These are phyloP conservation scores for Propithecus perrieri DNA, from an alignment of 2,797 vertebrate species.

Conservation along the genomic window DNA sequence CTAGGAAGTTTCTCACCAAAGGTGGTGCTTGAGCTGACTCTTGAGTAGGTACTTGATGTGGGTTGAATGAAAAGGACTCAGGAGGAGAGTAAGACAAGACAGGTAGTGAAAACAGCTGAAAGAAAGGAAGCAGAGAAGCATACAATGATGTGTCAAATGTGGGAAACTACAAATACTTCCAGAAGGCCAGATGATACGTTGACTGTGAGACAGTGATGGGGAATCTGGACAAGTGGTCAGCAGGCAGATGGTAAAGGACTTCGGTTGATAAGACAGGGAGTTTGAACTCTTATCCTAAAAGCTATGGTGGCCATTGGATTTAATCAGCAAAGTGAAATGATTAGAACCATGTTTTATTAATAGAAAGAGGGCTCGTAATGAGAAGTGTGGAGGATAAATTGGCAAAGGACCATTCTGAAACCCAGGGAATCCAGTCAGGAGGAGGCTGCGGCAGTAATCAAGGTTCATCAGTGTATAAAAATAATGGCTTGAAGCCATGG, in stretches of 20 bases:
- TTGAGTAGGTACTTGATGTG: not conserved
- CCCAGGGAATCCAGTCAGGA: not conserved
- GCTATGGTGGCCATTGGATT: not conserved
- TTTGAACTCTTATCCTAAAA: not conserved
- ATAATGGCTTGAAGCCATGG: not conserved
- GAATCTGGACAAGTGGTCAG: not conserved
- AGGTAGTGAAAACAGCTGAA: not conserved
- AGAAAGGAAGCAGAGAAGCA: not conserved
- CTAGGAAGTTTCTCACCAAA: not conserved
- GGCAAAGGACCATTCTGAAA: not conserved
- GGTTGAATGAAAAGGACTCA: not conserved
- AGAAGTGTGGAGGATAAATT: not conserved
- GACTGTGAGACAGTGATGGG: not conserved
- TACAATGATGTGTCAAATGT: constrained; percentile 5
- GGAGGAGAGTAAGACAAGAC: not conserved
- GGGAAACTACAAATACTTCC: constrained; percentile 16
- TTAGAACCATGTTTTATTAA: not conserved
- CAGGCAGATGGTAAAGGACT: not conserved
- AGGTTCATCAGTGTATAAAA: not conserved
- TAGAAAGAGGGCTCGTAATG: not conserved
- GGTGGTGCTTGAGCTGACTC: not conserved
- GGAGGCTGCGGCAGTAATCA: not conserved
- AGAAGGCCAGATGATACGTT: not conserved
- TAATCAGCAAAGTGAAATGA: not conserved
- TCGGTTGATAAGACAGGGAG: not conserved